phyloP scores from a whole-genome alignment of 1,140 invertebrate species.

The Euura saliciscinereae region DNA sequence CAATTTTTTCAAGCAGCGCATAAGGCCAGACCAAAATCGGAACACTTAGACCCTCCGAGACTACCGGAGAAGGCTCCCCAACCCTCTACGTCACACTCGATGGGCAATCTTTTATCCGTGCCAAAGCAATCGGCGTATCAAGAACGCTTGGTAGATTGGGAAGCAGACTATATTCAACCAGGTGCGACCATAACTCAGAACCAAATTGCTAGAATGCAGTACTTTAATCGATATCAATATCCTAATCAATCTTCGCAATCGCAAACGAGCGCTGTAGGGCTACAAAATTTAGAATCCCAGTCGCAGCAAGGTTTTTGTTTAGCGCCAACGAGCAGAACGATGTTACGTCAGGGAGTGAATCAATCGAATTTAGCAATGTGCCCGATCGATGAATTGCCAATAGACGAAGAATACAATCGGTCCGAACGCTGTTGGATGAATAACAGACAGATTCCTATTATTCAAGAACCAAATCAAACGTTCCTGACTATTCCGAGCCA shows the following conservation, averaged over 20 bases:
- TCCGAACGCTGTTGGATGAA: constrained; percentile 34
- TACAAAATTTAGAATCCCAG: constrained; percentile 1
- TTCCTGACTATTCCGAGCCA: constrained; percentile 46
- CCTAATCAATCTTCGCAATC: constrained; percentile 31
- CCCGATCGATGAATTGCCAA: constrained; percentile 30
- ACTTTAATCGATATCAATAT: constrained; percentile 19
- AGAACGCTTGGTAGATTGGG: constrained; percentile 34
- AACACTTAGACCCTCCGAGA: constrained; percentile 50
- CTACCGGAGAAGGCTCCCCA: constrained; percentile 37
- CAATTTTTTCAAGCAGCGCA: constrained; percentile 52
- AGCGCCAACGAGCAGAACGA: constrained; percentile 9
- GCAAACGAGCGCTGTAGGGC: not conserved
- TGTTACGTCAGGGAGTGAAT: constrained; percentile 31
- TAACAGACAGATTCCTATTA: constrained; percentile 37
- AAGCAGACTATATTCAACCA: constrained; percentile 40
- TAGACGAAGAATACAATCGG: constrained; percentile 23
- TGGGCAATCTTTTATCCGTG: constrained; percentile 54
- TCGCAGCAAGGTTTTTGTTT: constrained; percentile 11
- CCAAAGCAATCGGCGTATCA: constrained; percentile 43
- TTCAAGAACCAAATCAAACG: constrained; percentile 40
- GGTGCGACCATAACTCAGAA: constrained; percentile 48
- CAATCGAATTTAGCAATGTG: constrained; percentile 35
- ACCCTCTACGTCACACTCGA: constrained; percentile 52
- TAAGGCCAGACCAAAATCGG: constrained; percentile 56
- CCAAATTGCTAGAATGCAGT: constrained; percentile 13